phyloP scores from a whole-genome alignment of 92 coral and sea anemone species.

The Porites rus region DNA sequence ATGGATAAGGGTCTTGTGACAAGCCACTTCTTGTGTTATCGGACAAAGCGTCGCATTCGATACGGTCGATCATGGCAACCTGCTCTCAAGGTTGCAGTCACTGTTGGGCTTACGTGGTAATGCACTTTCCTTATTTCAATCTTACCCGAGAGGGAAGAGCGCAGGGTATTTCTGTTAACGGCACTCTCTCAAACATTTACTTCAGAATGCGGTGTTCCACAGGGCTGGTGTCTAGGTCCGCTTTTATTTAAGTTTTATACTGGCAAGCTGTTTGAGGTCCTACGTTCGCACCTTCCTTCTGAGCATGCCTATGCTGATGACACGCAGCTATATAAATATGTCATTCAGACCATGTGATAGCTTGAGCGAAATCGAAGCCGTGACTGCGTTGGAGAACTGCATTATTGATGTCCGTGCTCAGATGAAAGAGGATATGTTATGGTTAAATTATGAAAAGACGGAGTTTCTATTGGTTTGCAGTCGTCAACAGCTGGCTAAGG shows the following conservation, averaged over 20 bases:
- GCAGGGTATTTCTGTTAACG: slow-evolving; percentile 14
- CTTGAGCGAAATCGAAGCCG: slow-evolving; percentile 46
- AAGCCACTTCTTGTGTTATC: not conserved
- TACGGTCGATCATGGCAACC: too few relatives aligned
- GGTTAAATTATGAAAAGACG: too few relatives aligned
- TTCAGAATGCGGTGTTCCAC: slow-evolving; percentile 8
- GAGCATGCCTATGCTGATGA: slow-evolving; percentile 51
- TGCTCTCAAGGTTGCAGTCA: slow-evolving; percentile 1
- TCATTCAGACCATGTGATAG: slow-evolving; percentile 50
- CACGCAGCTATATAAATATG: slow-evolving; percentile 33
- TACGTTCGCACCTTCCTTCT: slow-evolving; percentile 28
- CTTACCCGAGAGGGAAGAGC: slow-evolving; percentile 26
- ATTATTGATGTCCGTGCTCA: slow-evolving; percentile 58
- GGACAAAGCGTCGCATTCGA: not conserved
- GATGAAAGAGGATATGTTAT: slow-evolving; percentile 34
- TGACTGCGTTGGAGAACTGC: slow-evolving; percentile 50
- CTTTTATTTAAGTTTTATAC: not conserved
- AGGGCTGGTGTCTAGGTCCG: not conserved
- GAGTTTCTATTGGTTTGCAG: slow-evolving; percentile 24
- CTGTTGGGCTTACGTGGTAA: not conserved
- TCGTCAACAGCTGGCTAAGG: slow-evolving; percentile 46
- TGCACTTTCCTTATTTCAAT: slow-evolving; percentile 25
- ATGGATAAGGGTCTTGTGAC: slow-evolving; percentile 4
- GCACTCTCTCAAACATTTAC: slow-evolving; percentile 17
- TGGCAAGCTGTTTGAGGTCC: not conserved